A percentile compares a stretch with the other conserved stretches of the same genome.
These are phyloP conservation scores for Malacoctenus gilli DNA, from an alignment of 2,797 vertebrate genomes.

Conservation along the genomic window DNA sequence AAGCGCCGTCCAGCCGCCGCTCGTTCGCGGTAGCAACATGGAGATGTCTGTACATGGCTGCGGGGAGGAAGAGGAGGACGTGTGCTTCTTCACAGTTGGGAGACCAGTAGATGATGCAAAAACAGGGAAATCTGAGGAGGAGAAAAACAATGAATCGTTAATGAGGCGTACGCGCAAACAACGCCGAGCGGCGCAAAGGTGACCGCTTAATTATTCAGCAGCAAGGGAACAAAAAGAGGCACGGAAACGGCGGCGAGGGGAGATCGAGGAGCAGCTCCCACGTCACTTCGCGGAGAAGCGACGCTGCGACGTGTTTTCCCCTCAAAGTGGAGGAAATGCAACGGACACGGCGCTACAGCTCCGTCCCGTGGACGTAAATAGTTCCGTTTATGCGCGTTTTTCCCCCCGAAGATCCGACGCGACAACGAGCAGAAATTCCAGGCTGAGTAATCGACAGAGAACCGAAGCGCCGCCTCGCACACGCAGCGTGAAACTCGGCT, in stretches of 20 bases:
- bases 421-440: no score
- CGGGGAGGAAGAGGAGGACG: slow-evolving; percentile 61
- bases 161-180: slow-evolving; percentile 15
- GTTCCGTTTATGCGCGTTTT: no score
- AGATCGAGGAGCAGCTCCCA: slow-evolving; percentile 4
- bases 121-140: slow-evolving; percentile 67
- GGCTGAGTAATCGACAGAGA: no score
- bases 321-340: no score
- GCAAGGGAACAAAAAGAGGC: slow-evolving; percentile 4
- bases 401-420: no score
- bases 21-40: no score
- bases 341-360: no score
- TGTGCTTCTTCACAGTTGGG: slow-evolving; percentile 80
- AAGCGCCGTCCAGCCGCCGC: slow-evolving; percentile 2
- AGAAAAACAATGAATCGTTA: slow-evolving; percentile 36
- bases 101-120: slow-evolving; percentile 79
- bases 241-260: neutral
- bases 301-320: no score
- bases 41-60: slow-evolving; percentile 65
- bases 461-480: no score
- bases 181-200: slow-evolving; percentile 21
- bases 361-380: no score
- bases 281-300: no score
- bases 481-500: no score
- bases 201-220: slow-evolving; percentile 28